Percentiles rank a stretch among this genome's conserved stretches.
These are phyloP conservation scores for Calosoma granatense DNA, from an alignment of 1,140 invertebrate species.

Conservation along the genomic window DNA sequence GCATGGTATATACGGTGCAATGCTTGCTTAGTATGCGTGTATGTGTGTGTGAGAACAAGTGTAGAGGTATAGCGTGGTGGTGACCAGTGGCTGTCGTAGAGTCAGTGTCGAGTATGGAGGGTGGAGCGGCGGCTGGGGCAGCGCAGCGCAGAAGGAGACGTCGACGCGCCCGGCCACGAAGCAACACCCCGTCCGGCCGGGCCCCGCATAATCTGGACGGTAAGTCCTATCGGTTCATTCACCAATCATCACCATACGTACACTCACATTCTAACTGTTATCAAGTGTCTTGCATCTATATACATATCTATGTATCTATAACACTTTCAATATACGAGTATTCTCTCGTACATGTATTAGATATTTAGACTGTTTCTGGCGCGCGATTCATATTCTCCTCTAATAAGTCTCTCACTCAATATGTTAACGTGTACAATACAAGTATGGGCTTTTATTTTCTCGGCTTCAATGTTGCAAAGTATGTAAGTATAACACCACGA, in stretches of 20 bases:
- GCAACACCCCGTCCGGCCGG: slow-evolving; percentile 17
- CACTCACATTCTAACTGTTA: neutral
- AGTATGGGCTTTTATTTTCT: too few relatives aligned
- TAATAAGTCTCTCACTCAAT: too few relatives aligned
- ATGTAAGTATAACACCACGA: too few relatives aligned
- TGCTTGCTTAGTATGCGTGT: neutral
- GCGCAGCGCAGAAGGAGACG: slow-evolving; percentile 34
- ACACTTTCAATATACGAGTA: slow-evolving; percentile 21
- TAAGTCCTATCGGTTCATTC: slow-evolving; percentile 27
- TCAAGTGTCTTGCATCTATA: slow-evolving; percentile 8
- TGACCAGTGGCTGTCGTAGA: slow-evolving; percentile 33
- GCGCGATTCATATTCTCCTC: too few relatives aligned
- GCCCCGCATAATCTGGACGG: slow-evolving; percentile 23
- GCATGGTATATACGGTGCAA: neutral
- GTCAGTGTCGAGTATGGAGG: slow-evolving; percentile 48
- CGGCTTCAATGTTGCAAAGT: too few relatives aligned
- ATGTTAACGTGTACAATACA: too few relatives aligned
- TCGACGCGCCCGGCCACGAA: slow-evolving; percentile 32
- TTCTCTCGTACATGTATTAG: neutral
- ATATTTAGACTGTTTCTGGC: too few relatives aligned
- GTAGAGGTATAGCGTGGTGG: slow-evolving; percentile 12
- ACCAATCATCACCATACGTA: slow-evolving; percentile 23
- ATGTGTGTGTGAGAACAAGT: slow-evolving; percentile 18
- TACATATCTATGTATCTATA: slow-evolving; percentile 14
- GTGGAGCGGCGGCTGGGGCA: slow-evolving; percentile 40